These are phyloP conservation scores for Coremacera marginata DNA, from an alignment of 2,888 invertebrate genomes.

Conservation along the genomic window DNA sequence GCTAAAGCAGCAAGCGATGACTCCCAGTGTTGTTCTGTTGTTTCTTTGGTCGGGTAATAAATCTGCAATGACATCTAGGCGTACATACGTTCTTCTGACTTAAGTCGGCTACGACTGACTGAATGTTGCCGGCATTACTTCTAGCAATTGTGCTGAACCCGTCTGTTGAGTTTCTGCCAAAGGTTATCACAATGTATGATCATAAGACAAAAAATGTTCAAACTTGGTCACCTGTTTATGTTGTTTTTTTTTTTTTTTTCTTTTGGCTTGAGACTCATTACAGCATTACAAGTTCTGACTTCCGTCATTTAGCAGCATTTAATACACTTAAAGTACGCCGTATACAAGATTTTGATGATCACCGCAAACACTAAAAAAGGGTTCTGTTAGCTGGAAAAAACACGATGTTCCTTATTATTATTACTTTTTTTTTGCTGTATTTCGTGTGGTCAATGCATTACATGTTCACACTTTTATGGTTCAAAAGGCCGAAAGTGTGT, in stretches of 20 bases:
- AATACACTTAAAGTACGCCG: not conserved
- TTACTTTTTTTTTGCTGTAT: not conserved
- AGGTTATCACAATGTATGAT: constrained; percentile 31
- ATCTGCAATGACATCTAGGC: not conserved
- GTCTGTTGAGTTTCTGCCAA: not conserved
- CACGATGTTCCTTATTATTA: not conserved
- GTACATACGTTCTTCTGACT: not conserved
- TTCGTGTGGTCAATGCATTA: constrained; percentile 14
- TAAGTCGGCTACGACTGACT: not conserved
- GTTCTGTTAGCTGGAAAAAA: not conserved
- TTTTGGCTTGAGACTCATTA: not conserved
- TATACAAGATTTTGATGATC: not conserved
- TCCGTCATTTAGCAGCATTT: not conserved
- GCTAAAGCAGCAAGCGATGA: not conserved
- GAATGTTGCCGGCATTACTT: not conserved
- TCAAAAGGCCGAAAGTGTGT: not conserved
- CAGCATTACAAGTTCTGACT: not conserved
- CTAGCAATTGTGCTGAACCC: not conserved
- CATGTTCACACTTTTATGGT: not conserved
- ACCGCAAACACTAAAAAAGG: not conserved
- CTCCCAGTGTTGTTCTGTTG: not conserved
- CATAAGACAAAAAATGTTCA: constrained; percentile 9
- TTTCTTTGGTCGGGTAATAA: not conserved
- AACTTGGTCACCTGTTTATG: not conserved
- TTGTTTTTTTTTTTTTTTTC: not conserved